A percentile compares a stretch with the other conserved stretches of the same genome.
Evolutionary conservation across 2,113 vertebrate genomes (phyloP).

Genomic region (Aspidoscelis tigris): DNA sequence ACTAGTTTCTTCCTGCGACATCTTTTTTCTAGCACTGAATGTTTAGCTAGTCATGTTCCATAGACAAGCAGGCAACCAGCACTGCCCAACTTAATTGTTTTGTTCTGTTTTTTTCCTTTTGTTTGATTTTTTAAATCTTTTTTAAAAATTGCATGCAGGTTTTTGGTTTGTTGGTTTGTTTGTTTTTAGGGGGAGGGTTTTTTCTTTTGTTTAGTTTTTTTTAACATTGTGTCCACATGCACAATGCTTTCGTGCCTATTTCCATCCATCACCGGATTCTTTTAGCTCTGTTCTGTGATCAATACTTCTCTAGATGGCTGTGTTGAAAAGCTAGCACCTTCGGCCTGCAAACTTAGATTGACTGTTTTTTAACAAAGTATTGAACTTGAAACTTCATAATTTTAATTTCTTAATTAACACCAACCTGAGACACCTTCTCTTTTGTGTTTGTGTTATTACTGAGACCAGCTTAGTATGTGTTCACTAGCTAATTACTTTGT

Average conservation of each 20-base stretch:
- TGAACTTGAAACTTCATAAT: constrained; percentile 39
- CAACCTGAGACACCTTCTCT: constrained; percentile 44
- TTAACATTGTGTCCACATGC: constrained; percentile 49
- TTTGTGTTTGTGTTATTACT: constrained; percentile 39
- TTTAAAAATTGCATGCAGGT: constrained; percentile 73
- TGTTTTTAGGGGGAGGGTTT: no score
- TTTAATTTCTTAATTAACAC: constrained; percentile 62
- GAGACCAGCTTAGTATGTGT: constrained; percentile 51
- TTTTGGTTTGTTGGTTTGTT: neutral
- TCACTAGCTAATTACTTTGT: constrained; percentile 51
- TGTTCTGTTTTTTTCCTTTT: constrained; percentile 63
- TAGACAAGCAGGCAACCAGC: constrained; percentile 99
- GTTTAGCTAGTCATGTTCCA: constrained; percentile 86
- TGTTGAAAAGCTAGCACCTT: constrained; percentile 40
- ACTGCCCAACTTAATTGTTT: constrained; percentile 83
- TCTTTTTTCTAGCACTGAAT: constrained; percentile 79
- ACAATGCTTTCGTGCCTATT: constrained; percentile 54
- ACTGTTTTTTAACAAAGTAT: constrained; percentile 43
- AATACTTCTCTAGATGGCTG: constrained; percentile 47
- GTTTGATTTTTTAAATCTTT: constrained; percentile 68
- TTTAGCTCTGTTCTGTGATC: constrained; percentile 48
- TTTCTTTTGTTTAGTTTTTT: constrained; percentile 38
- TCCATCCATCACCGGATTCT: constrained; percentile 79
- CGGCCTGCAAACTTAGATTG: constrained; percentile 36
- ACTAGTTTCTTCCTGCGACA: constrained; percentile 68